These are phyloP conservation scores for Poeciliopsis prolifica DNA, from an alignment of 2,113 vertebrate genomes.

Conservation along the genomic window DNA sequence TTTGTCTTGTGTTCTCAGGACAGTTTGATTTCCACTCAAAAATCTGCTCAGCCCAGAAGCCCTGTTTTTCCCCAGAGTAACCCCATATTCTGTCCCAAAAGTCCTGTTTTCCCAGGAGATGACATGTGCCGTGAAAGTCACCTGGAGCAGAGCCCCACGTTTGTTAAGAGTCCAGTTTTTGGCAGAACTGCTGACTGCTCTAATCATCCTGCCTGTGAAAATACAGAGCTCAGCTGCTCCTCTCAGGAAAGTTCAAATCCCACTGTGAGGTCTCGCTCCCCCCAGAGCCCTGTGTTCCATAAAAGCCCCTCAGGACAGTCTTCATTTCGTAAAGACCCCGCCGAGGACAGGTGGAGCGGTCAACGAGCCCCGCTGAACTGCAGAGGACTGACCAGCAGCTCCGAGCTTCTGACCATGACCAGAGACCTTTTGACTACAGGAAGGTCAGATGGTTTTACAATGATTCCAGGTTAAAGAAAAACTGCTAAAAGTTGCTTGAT, in stretches of 20 bases:
- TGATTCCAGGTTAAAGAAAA: neutral
- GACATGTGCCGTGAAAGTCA: neutral
- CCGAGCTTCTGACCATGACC: neutral
- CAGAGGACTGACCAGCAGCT: neutral
- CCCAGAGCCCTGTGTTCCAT: conserved; percentile 39
- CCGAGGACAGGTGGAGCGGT: accelerated
- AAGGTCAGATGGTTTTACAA: conserved; percentile 40
- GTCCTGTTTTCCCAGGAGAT: conserved; percentile 12
- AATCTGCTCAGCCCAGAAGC: conserved; percentile 23
- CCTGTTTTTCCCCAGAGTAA: conserved; percentile 34
- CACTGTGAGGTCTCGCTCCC: conserved; percentile 2
- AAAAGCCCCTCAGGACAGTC: conserved; percentile 17
- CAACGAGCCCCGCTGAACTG: neutral
- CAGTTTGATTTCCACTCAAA: neutral
- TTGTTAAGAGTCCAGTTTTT: conserved; percentile 40
- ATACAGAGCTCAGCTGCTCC: conserved; percentile 53
- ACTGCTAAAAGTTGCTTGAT: neutral
- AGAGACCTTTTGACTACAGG: neutral
- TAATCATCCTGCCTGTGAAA: conserved; percentile 24
- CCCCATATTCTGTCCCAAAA: neutral
- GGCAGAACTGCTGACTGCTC: conserved; percentile 20
- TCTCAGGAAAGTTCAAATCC: conserved; percentile 55
- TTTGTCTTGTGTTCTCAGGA: conserved; percentile 64
- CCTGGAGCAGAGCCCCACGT: neutral
- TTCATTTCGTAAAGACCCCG: neutral